phyloP scores from a whole-genome alignment of 2,797 vertebrate genomes.

The Molossus alvarezi region DNA sequence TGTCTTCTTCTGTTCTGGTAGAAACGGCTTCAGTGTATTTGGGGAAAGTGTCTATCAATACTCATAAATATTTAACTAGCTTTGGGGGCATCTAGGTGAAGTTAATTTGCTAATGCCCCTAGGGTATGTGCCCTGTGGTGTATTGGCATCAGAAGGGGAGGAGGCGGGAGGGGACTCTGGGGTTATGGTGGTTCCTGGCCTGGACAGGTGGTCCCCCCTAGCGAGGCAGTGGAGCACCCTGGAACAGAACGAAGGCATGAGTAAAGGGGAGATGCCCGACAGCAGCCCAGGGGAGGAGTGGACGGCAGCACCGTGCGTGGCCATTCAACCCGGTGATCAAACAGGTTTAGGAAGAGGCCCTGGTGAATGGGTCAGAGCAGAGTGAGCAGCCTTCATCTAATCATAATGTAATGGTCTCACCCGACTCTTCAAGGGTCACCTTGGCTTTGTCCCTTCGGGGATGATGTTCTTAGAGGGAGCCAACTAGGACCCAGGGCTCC shows the following conservation, averaged over 20 bases:
- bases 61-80: not conserved
- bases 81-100: not conserved
- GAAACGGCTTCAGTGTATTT: not conserved
- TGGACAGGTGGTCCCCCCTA: not conserved
- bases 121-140: not conserved
- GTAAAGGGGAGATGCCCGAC: not conserved
- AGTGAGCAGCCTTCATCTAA: not conserved
- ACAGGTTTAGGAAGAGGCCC: not conserved
- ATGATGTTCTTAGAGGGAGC: not conserved
- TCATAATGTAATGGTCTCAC: not conserved
- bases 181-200: not conserved
- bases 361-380: not conserved
- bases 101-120: not conserved
- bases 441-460: not conserved
- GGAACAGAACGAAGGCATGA: not conserved
- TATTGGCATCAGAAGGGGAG: not conserved
- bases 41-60: not conserved
- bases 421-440: not conserved
- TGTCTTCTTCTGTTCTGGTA: not conserved
- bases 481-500: not conserved
- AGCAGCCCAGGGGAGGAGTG: not conserved
- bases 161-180: not conserved
- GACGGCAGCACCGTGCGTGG: not conserved
- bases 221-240: not conserved
- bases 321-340: not conserved